These are phyloP conservation scores for Scaptomyza pallida DNA, from an alignment of 1,140 invertebrate genomes.

Conservation along the genomic window DNA sequence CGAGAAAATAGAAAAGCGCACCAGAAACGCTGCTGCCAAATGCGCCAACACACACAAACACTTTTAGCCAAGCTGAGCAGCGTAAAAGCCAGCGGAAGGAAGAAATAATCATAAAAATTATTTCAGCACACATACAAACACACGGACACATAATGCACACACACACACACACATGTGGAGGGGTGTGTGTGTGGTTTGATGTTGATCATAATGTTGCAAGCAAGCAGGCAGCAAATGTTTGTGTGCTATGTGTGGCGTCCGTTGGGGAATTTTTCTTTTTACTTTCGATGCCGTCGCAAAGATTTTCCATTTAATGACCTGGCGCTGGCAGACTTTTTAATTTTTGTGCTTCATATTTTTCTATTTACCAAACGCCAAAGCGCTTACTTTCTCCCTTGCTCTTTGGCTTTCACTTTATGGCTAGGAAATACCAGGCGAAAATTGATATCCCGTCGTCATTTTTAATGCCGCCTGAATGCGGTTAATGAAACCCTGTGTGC, in stretches of 20 bases:
- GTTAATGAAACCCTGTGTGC: constrained; percentile 67
- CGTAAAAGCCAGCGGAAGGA: constrained; percentile 69
- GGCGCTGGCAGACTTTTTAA: constrained; percentile 67
- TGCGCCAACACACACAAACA: constrained; percentile 29
- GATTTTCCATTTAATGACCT: constrained; percentile 72
- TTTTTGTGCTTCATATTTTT: constrained; percentile 76
- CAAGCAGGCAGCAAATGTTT: constrained; percentile 47
- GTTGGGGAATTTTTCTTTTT: constrained; percentile 62
- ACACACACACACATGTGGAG: constrained; percentile 19
- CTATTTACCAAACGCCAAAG: constrained; percentile 54
- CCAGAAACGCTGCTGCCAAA: constrained; percentile 44
- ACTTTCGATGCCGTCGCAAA: constrained; percentile 64
- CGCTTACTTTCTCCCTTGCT: constrained; percentile 4
- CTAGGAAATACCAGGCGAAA: constrained; percentile 24
- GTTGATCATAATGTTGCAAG: constrained; percentile 80
- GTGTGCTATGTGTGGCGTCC: constrained; percentile 48
- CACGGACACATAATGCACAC: constrained; percentile 35
- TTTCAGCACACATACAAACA: constrained; percentile 55
- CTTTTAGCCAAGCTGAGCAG: constrained; percentile 48
- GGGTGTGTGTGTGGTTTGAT: constrained; percentile 35
- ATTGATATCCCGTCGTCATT: constrained; percentile 72
- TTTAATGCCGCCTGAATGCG: constrained; percentile 67
- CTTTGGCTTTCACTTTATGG: no score
- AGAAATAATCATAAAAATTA: constrained; percentile 83
- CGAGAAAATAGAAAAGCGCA: constrained; percentile 64